A percentile compares a stretch with the other conserved stretches of the same genome.
Conservation (phyloP, 2,797 vertebrate species). For the Dendrocincla fuliginosa region DNA sequence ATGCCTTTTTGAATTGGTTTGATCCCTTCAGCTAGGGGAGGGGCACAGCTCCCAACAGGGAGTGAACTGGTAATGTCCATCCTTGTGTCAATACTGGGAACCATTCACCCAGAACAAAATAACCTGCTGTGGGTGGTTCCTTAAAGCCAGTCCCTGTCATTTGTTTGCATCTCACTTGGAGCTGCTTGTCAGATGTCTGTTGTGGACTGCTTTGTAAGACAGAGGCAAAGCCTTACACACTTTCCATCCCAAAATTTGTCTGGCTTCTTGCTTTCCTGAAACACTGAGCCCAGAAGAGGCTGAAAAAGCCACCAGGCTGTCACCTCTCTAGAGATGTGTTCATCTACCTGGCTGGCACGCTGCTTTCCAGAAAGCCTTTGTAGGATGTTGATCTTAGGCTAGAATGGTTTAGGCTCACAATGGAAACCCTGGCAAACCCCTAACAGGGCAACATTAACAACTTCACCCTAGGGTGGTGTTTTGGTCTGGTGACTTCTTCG, state of each 20-base stretch:
- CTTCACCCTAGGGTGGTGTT: neutral
- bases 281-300: neutral
- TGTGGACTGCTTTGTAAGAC: neutral
- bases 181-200: neutral
- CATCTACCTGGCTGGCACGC: neutral
- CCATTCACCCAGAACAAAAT: neutral
- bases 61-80: neutral
- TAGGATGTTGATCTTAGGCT: neutral
- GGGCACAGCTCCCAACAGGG: neutral
- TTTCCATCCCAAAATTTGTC: neutral
- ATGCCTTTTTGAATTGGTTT: neutral
- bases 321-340: neutral
- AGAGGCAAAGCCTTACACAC: neutral
- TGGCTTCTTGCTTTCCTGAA: neutral
- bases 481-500: slow-evolving; percentile 37
- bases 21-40: neutral
- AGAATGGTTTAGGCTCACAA: neutral
- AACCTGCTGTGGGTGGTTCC: neutral
- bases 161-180: neutral
- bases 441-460: neutral
- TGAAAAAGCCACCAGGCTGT: neutral
- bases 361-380: neutral
- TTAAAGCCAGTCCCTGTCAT: neutral
- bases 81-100: neutral
- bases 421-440: slow-evolving; percentile 28